Conservation (phyloP, 2,113 vertebrate species). For the Amphiprion percula region DNA sequence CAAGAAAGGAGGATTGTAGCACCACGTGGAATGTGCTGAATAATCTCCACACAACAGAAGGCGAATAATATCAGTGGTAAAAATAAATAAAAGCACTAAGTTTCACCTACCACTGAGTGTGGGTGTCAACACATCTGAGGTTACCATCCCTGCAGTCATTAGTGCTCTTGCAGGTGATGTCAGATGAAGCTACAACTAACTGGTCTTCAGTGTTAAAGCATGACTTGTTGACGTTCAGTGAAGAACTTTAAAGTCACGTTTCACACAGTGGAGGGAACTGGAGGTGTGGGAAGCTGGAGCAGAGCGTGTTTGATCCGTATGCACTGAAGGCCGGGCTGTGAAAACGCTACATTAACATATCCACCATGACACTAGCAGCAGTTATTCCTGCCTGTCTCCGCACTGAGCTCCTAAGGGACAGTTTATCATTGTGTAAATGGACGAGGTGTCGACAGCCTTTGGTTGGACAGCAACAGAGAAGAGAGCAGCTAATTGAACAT, state of each 20-base stretch:
- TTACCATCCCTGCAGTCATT: conserved; percentile 24
- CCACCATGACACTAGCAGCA: neutral
- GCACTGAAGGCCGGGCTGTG: neutral
- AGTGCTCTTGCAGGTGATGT: conserved; percentile 31
- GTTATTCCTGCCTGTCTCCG: no score
- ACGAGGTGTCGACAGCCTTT: no score
- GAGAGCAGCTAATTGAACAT: no score
- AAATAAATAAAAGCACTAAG: neutral
- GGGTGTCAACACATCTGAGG: conserved; percentile 1
- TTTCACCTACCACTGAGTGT: neutral
- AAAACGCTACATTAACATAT: neutral
- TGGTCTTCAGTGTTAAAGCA: neutral
- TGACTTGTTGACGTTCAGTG: neutral
- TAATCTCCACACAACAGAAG: neutral
- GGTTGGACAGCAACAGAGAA: no score
- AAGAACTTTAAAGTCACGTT: neutral
- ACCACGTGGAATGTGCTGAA: neutral
- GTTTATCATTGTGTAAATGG: no score
- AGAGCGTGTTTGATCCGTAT: neutral
- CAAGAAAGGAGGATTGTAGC: neutral
- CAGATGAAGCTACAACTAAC: conserved; percentile 8
- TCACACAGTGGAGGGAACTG: neutral
- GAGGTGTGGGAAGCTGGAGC: neutral
- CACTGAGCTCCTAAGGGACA: no score
- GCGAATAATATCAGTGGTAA: neutral